A percentile compares a stretch with the other conserved stretches of the same genome.
Conservation (phyloP, 2,113 vertebrate genomes). For the Microtus richardsoni region DNA sequence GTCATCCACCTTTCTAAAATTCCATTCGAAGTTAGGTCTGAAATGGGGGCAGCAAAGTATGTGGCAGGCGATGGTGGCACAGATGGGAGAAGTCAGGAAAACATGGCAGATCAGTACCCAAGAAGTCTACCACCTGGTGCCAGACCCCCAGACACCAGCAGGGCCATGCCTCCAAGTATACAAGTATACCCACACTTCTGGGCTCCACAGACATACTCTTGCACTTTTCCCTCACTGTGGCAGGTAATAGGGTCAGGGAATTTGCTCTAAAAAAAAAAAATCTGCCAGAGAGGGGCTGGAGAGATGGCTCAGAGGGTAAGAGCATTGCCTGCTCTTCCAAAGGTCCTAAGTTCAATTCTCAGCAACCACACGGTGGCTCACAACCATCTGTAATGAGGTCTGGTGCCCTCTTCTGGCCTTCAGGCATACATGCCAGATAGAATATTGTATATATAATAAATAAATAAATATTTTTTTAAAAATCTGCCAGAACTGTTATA, state of each 20-base stretch:
- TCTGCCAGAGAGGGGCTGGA: too few relatives aligned
- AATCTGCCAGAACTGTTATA: not conserved
- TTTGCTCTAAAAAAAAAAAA: not conserved
- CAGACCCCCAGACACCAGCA: not conserved
- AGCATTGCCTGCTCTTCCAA: too few relatives aligned
- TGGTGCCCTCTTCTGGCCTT: too few relatives aligned
- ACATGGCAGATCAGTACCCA: not conserved
- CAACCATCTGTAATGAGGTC: too few relatives aligned
- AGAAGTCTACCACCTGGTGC: not conserved
- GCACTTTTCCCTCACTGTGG: not conserved
- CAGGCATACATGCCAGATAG: too few relatives aligned
- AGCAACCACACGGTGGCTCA: too few relatives aligned
- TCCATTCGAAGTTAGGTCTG: not conserved
- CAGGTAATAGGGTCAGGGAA: not conserved
- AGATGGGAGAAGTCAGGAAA: not conserved
- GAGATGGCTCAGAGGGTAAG: too few relatives aligned
- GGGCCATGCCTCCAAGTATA: not conserved
- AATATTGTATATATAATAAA: too few relatives aligned
- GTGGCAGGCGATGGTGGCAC: accelerated
- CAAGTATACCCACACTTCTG: not conserved
- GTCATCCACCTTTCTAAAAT: not conserved
- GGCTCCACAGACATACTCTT: not conserved
- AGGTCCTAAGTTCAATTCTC: too few relatives aligned
- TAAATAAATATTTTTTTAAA: too few relatives aligned
- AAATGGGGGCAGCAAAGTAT: not conserved